phyloP scores from a whole-genome alignment of 2,888 invertebrate genomes.

The Spisula solida region DNA sequence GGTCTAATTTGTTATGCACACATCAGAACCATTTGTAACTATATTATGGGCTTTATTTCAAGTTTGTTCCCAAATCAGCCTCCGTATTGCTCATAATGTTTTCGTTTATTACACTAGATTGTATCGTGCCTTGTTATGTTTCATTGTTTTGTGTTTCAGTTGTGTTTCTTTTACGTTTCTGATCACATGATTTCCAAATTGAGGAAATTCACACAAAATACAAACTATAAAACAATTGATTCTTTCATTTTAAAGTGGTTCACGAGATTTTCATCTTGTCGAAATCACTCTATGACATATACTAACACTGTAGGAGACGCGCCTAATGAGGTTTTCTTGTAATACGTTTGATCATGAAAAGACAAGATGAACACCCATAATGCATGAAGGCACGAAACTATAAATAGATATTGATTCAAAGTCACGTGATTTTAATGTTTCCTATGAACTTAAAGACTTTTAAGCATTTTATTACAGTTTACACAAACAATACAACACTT shows the following conservation, averaged over 20 bases:
- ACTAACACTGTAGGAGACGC: background rate
- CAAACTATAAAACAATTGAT: conserved; percentile 8
- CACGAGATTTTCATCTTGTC: background rate
- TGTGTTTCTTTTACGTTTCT: background rate
- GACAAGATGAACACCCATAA: background rate
- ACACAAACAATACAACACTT: background rate
- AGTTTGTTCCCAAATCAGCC: background rate
- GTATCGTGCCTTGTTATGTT: background rate
- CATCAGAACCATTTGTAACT: background rate
- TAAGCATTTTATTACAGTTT: background rate
- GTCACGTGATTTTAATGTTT: background rate
- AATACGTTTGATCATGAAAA: conserved; percentile 23
- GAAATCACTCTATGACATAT: background rate
- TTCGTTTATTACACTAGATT: background rate
- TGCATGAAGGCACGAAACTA: background rate
- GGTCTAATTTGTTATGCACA: background rate
- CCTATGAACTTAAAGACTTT: background rate
- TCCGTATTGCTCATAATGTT: background rate
- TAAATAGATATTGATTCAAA: background rate
- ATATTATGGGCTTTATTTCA: background rate
- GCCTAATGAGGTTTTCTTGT: conserved; percentile 14
- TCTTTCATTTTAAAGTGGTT: conserved; percentile 13
- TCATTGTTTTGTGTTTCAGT: background rate
- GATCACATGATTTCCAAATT: background rate
- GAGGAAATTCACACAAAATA: background rate